Conservation (phyloP, 2,113 vertebrate species). For the Scytalopus superciliaris region DNA sequence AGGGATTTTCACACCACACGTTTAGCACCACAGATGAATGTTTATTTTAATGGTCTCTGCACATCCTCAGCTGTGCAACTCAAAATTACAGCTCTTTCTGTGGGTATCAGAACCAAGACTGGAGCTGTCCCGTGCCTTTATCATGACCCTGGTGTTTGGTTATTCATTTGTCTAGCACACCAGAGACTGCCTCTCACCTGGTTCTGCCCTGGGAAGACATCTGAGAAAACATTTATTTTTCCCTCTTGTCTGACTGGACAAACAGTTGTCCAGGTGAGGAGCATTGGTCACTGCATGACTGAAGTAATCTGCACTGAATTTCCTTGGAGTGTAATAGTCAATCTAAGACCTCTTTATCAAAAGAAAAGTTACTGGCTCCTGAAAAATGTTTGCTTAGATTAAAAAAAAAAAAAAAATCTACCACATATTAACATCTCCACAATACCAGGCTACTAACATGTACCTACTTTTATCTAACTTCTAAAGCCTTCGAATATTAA, state of each 20-base stretch:
- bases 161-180: background rate
- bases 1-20: background rate
- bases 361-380: background rate
- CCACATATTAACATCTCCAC: background rate
- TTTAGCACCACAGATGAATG: background rate
- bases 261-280: background rate
- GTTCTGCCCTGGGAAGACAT: background rate
- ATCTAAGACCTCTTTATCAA: background rate
- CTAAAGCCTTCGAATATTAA: background rate
- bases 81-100: background rate
- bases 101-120: background rate
- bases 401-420: background rate
- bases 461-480: background rate
- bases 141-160: background rate
- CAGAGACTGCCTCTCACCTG: background rate
- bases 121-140: accelerated
- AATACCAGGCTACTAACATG: background rate
- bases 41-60: background rate
- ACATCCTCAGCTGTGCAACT: background rate
- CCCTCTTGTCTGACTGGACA: background rate
- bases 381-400: background rate
- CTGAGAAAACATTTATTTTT: background rate
- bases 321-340: background rate
- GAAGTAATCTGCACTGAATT: background rate
- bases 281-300: accelerated